Conservation (phyloP, 2,888 invertebrate species). For the Watsonalla binaria region DNA sequence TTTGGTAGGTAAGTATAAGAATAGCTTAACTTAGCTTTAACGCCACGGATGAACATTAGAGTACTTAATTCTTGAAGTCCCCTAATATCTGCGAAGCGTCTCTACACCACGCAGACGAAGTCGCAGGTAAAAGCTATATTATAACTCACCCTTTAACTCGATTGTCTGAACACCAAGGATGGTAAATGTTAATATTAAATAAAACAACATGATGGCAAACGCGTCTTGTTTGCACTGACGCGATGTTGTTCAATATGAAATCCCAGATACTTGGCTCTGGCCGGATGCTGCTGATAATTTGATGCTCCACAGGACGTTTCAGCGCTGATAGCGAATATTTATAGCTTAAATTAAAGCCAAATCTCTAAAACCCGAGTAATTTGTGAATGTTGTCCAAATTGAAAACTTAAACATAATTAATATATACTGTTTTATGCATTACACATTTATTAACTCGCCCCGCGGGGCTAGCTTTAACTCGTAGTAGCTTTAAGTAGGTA, state of each 20-base stretch:
- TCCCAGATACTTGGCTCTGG: slow-evolving; percentile 21
- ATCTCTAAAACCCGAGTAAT: slow-evolving; percentile 8
- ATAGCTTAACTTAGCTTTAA: too few species aligned
- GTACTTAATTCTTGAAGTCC: too few species aligned
- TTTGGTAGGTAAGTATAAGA: too few species aligned
- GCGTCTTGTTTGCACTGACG: neutral
- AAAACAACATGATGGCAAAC: slow-evolving; percentile 32
- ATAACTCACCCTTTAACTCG: slow-evolving; percentile 11
- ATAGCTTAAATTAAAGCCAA: slow-evolving; percentile 5
- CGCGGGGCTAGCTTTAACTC: too few species aligned
- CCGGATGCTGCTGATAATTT: slow-evolving; percentile 30
- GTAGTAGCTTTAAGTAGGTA: too few species aligned
- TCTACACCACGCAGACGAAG: too few species aligned
- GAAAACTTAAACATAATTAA: too few species aligned
- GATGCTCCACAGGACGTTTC: slow-evolving; percentile 58
- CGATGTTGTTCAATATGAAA: slow-evolving; percentile 8
- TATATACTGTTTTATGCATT: too few species aligned
- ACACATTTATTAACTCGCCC: too few species aligned
- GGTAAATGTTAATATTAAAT: slow-evolving; percentile 25
- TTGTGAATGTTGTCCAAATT: slow-evolving; percentile 13
- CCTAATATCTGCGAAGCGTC: too few species aligned
- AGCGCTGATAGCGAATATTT: slow-evolving; percentile 35
- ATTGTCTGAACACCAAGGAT: slow-evolving; percentile 23
- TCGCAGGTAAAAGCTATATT: too few species aligned
- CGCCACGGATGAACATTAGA: too few species aligned